Base-by-base conservation (phyloP, 2,113 vertebrate species). In the Nannospalax galili region DNA sequence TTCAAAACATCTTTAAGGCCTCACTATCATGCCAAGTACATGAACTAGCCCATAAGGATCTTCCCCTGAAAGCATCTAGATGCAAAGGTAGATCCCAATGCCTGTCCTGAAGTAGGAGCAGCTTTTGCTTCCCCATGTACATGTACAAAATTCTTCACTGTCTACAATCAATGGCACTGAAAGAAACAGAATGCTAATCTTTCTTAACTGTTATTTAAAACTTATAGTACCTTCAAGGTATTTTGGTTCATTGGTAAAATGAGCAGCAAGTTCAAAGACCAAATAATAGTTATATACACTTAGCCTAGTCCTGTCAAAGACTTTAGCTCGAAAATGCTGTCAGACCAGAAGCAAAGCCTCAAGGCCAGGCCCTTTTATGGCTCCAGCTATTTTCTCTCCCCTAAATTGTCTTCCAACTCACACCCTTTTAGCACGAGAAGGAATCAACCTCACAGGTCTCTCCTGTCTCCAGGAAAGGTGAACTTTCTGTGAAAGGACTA, bases 1-100 rank as follows among this genome's bases (percentile, higher is more conserved):
- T 79, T 91, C 69, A 75, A 52, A 93, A 72, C 14, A 28, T 95
- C 70, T 42, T 92, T n/a, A 74, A 72, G 48, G n/a, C 35, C 24
- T 86, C 52, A n/a, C 8, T 74, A 8, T 16, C 24, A 8, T 40
- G 2, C 3, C 24, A 12, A 15, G 8, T 26, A 7, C 32, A 60
- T 45, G 58, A 80, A 5, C 65, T 69, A 42, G 62, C 58, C 84
- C 30, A 45, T 0, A 15, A 8, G 56, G 1, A 56, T 14, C 30
- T 22, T 32, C 35, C n/a, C 11, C 42, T 78, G n/a, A 28, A 78
- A 79, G 19, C 16, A 32, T 6, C 5, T 35, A 32, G 5, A 26
- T 79, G 2, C 8, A 19, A 82, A 75, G 5, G 0, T 52, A 8
- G 45, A 37, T 91, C 93, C 74, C 40, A 45, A 60, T 69, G 4